Evolutionary conservation across 2,113 vertebrate genomes (phyloP), one percentile per base, ranked within the genome.

Genomic region (Morphnarchus princeps): DNA sequence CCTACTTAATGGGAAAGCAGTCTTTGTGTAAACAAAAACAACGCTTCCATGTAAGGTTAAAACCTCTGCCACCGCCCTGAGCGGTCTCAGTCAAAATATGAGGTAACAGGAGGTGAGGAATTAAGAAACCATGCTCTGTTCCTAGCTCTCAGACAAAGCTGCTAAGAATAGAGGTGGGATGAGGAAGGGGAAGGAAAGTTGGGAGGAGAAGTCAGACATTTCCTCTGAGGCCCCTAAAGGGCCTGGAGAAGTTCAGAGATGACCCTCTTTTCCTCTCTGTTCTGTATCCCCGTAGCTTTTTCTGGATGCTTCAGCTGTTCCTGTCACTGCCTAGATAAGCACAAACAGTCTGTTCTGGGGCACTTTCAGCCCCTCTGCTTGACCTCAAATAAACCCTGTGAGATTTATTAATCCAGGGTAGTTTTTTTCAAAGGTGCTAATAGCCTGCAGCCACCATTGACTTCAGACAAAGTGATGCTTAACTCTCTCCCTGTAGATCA

Each of bases 81-180:
- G 89, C 0, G 1, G 34, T 45, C 61, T 19, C 34, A 94, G 73
- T 72, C 78, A 89, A 92, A 96, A 61, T 29, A 65, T 16, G 85
- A 94, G 73, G 92, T 90, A 90, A 88, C 4, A 82, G 81, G 87
- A 96, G 91, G 65, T 76, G 81, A 94, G 70, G 62, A 87, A 91
- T 82, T 85, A 36, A 61, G 87, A 90, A 95, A 96, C 29, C n/a
- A 3, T 20, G 25, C 32, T 87, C 49, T 85, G 45, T 93, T 95
- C 58, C 87, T 81, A 91, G 61, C 62, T 61, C 54, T 82, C 83
- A 89, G 78, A 91, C 92, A 95, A 96, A 96, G 74, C 58, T 86
- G 62, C 96, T 96, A 95, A 96, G 93, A 97, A 96, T 95, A 96
- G 95, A 70, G 8, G 8, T 94, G 84, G 95, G 54, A 45, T 77